These are phyloP conservation scores for Todiramphus saurophagus DNA, from an alignment of 2,113 vertebrate species.

Conservation along the genomic window DNA sequence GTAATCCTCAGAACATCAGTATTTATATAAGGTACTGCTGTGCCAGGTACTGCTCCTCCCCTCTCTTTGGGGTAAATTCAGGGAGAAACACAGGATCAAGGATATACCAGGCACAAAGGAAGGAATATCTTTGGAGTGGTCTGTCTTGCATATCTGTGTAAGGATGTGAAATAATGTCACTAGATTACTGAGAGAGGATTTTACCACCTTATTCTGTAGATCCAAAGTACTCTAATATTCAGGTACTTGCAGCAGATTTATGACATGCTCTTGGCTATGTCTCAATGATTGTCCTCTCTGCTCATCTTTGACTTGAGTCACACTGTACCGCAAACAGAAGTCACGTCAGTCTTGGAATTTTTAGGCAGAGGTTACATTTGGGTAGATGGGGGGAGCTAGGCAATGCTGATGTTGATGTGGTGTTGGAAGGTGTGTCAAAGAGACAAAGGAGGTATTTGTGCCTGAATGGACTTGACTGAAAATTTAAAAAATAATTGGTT, in stretches of 20 bases:
- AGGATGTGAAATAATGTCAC: background rate
- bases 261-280: background rate
- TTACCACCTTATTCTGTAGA: background rate
- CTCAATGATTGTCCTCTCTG: background rate
- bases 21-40: background rate
- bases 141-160: background rate
- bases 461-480: background rate
- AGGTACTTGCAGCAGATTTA: background rate
- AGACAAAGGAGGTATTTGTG: background rate
- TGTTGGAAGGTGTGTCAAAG: background rate
- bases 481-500: background rate
- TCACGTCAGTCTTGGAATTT: background rate
- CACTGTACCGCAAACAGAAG: background rate
- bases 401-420: background rate
- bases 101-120: background rate
- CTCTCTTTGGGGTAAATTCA: background rate
- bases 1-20: background rate
- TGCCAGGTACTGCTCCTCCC: background rate
- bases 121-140: background rate
- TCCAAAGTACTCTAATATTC: background rate
- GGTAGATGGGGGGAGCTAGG: background rate
- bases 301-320: background rate
- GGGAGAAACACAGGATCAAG: background rate
- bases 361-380: background rate
- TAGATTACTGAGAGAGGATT: background rate